A percentile compares a stretch with the other conserved stretches of the same genome.
Evolutionary conservation across 2,113 vertebrate genomes (phyloP).

Genomic region (Montifringilla adamsi): DNA sequence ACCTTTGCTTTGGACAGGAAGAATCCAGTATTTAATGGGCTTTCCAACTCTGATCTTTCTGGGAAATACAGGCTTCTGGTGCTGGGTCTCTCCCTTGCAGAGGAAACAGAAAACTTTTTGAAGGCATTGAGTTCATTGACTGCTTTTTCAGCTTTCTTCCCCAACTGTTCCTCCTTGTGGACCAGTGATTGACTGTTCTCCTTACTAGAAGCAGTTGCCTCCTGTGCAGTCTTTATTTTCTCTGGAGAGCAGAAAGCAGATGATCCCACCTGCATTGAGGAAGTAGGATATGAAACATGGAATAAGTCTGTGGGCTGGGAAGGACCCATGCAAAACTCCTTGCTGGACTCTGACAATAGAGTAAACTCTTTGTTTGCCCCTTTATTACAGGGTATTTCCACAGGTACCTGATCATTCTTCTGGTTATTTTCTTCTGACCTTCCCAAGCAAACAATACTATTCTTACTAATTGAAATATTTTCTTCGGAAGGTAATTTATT

Average conservation of each 20-base stretch:
- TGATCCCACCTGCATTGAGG: not conserved
- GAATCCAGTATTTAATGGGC: not conserved
- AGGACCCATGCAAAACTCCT: slow-evolving; percentile 35
- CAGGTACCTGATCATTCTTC: not conserved
- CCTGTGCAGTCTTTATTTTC: not conserved
- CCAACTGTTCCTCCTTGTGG: not conserved
- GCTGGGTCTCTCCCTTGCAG: slow-evolving; percentile 70
- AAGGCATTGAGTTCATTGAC: not conserved
- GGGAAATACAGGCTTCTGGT: slow-evolving; percentile 71
- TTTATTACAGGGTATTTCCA: not conserved
- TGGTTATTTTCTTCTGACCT: not conserved
- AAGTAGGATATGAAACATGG: not conserved
- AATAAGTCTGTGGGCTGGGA: slow-evolving; percentile 10
- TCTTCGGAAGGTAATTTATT: not conserved
- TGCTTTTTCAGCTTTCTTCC: slow-evolving; percentile 41
- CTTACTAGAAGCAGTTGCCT: not conserved
- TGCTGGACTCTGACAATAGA: not conserved
- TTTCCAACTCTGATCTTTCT: slow-evolving; percentile 53
- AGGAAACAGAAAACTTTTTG: slow-evolving; percentile 78
- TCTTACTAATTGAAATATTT: not conserved
- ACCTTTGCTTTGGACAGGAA: slow-evolving; percentile 30
- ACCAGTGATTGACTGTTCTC: not conserved
- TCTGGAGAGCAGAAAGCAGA: not conserved
- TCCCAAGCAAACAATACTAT: not conserved
- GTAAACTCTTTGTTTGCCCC: not conserved